phyloP scores from a whole-genome alignment of 2,113 vertebrate species.

The Cavia porcellus region DNA sequence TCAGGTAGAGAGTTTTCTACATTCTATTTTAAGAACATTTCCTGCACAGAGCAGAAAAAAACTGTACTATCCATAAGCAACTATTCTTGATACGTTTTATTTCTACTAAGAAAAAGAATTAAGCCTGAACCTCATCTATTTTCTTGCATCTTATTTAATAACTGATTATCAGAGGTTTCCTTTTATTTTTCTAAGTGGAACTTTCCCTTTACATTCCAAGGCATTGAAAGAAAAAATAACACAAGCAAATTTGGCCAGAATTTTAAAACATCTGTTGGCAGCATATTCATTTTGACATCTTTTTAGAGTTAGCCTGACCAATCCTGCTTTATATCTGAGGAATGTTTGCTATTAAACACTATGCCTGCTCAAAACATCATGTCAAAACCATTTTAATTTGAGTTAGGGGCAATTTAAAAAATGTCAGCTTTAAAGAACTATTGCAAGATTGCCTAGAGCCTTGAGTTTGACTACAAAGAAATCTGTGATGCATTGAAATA shows the following conservation, averaged over 20 bases:
- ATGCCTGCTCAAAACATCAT: slow-evolving; percentile 69
- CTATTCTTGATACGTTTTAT: slow-evolving; percentile 78
- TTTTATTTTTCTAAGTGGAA: slow-evolving; percentile 69
- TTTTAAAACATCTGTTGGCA: slow-evolving; percentile 65
- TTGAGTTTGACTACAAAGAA: slow-evolving; percentile 82
- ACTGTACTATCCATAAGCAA: slow-evolving; percentile 66
- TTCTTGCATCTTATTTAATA: slow-evolving; percentile 76
- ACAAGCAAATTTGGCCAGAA: slow-evolving; percentile 74
- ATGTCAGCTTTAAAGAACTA: slow-evolving; percentile 80
- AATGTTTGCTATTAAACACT: slow-evolving; percentile 73
- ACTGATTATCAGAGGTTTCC: slow-evolving; percentile 67
- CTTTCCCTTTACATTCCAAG: slow-evolving; percentile 56
- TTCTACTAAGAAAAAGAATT: slow-evolving; percentile 65
- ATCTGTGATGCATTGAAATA: slow-evolving; percentile 83
- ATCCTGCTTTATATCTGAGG: slow-evolving; percentile 68
- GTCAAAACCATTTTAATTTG: slow-evolving; percentile 83
- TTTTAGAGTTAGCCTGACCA: slow-evolving; percentile 77
- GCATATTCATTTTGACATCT: slow-evolving; percentile 70
- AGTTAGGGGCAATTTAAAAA: slow-evolving; percentile 73
- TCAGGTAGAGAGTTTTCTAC: slow-evolving; percentile 77
- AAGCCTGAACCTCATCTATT: slow-evolving; percentile 47
- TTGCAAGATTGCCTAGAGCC: slow-evolving; percentile 81
- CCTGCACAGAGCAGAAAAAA: slow-evolving; percentile 56
- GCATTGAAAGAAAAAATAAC: slow-evolving; percentile 53
- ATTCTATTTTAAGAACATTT: slow-evolving; percentile 78